Percentiles rank a stretch among this genome's conserved stretches.
Conservation (phyloP, 2,113 vertebrate species). For the Gulo gulo region DNA sequence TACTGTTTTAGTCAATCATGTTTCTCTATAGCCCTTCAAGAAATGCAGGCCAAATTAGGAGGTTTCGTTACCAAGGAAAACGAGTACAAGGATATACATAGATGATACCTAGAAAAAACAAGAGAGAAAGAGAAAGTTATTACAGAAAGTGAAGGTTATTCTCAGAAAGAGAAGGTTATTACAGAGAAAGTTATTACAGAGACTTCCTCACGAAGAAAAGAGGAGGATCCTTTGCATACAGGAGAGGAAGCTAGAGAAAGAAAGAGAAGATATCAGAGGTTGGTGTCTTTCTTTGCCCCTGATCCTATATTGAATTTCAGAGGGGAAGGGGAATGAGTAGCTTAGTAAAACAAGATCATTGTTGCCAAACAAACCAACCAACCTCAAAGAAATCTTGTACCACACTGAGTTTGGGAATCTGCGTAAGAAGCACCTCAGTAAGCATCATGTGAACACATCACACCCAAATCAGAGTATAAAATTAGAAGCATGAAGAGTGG, state of each 20-base stretch:
- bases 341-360: background rate
- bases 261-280: background rate
- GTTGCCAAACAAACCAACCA: background rate
- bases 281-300: background rate
- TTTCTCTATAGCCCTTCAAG: background rate
- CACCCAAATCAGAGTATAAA: background rate
- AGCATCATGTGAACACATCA: background rate
- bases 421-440: background rate
- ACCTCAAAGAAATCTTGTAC: background rate
- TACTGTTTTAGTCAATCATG: background rate
- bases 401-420: background rate
- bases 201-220: background rate
- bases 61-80: background rate
- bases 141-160: background rate
- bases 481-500: background rate
- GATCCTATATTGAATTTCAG: background rate
- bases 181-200: background rate
- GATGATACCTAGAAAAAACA: background rate
- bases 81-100: background rate
- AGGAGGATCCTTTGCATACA: background rate
- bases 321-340: background rate
- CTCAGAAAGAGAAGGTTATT: too few species aligned
- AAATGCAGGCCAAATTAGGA: background rate
- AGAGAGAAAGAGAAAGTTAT: background rate
- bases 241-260: background rate